These are phyloP conservation scores for Pyrochroa serraticornis DNA, from an alignment of 2,888 invertebrate genomes.

Conservation along the genomic window DNA sequence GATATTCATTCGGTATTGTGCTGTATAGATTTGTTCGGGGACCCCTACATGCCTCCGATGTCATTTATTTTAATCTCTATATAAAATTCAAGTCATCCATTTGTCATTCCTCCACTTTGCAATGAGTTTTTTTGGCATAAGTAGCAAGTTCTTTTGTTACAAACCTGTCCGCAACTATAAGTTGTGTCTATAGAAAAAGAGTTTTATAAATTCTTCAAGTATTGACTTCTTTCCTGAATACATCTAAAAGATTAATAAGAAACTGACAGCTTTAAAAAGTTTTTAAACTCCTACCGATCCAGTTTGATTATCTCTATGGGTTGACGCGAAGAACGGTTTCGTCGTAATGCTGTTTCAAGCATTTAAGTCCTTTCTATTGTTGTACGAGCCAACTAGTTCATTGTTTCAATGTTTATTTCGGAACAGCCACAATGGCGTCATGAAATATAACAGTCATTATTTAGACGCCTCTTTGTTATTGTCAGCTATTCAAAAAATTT, in stretches of 20 bases:
- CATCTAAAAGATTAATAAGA: conserved; percentile 8
- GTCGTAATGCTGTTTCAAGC: conserved; percentile 43
- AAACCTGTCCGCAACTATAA: no score
- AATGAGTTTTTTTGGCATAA: no score
- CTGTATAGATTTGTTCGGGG: conserved; percentile 49
- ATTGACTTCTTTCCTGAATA: neutral
- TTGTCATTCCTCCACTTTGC: no score
- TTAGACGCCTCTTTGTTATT: conserved; percentile 42
- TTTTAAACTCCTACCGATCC: conserved; percentile 31
- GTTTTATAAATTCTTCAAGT: no score
- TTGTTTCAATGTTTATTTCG: conserved; percentile 51
- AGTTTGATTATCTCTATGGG: conserved; percentile 31
- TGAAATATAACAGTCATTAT: conserved; percentile 51
- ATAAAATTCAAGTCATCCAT: conserved; percentile 26
- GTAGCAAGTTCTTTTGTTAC: no score
- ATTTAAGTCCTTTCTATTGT: conserved; percentile 46
- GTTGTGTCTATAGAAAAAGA: no score
- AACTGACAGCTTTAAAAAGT: conserved; percentile 30
- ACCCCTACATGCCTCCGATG: conserved; percentile 42
- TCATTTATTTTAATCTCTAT: conserved; percentile 48
- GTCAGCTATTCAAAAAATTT: conserved; percentile 36
- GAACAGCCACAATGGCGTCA: conserved; percentile 43
- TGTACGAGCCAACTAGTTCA: conserved; percentile 41
- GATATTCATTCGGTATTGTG: conserved; percentile 48
- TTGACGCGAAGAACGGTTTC: conserved; percentile 32